Evolutionary conservation across 2,113 vertebrate species (phyloP), one percentile per base, ranked within the genome.

Genomic region (Seriola quinqueradiata): DNA sequence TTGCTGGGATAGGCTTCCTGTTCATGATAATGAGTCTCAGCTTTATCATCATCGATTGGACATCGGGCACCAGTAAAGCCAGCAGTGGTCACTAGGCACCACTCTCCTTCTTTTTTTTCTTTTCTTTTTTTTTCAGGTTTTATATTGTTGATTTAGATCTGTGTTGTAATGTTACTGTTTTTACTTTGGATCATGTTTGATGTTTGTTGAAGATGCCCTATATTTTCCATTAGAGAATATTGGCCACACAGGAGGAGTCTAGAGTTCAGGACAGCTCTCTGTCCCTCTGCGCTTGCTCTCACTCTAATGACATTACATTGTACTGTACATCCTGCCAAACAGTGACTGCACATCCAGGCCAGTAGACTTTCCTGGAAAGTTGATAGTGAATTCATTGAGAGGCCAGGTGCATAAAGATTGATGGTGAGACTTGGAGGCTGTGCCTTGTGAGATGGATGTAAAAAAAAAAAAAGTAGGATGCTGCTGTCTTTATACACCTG

Each of bases 11-110:
- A 0, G 98, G 98, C 11, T 90, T 99, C 89, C 92, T 98, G 89
- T 97, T 99, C 85, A 99, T 99, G 98, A 96, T 95, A 89, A 99
- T 99, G 98, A 99, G 98, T 71, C 94, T 99, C 87, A 98, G 98
- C 92, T 99, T 99, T 93, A 99, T 99, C 95, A 96, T 99, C 95
- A 97, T 96, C 8, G 97, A 99, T 80, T 99, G 98, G 98, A 95
- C 95, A 66, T 95, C 93, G 0, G 98, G 97, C 1, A 95, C 85
- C 46, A 92, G 92, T 85, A 96, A 90, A 86, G 96, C 95, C 0
- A 94, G 94, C 13, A 96, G 96, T 69, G 97, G 93, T 91, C 98
- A 99, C 92, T 99, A 99, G 94, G 82, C 73, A 38, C n/a, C 70
- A 5, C 73, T 54, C 32, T 72, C 58, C 28, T 11, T 28, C n/a